A percentile compares a stretch with the other conserved stretches of the same genome.
Evolutionary conservation across 2,113 vertebrate genomes (phyloP).

Genomic region (Nanorana parkeri): DNA sequence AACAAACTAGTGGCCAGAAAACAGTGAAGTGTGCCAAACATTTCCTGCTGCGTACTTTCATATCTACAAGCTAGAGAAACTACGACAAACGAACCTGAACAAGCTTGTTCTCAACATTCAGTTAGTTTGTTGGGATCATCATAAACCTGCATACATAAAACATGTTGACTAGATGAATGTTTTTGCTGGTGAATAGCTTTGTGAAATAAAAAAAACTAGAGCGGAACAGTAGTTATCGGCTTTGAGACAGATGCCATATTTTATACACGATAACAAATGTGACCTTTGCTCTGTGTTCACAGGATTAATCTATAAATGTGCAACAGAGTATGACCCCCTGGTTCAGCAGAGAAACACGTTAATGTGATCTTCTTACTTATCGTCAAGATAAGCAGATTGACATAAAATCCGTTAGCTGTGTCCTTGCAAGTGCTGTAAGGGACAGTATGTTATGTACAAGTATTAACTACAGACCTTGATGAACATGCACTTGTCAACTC

Average conservation of each 20-base stretch:
- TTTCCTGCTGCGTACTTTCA: too few relatives aligned
- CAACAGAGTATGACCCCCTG: slow-evolving; percentile 16
- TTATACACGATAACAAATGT: not conserved
- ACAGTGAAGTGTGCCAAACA: too few relatives aligned
- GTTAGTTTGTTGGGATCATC: too few relatives aligned
- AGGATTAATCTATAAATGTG: slow-evolving; percentile 48
- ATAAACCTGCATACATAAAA: not conserved
- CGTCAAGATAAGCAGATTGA: slow-evolving; percentile 36
- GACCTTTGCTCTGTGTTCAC: slow-evolving; percentile 47
- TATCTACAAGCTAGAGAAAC: too few relatives aligned
- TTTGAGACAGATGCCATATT: not conserved
- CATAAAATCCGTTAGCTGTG: not conserved
- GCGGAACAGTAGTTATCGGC: not conserved
- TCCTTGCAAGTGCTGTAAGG: not conserved
- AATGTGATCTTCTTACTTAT: slow-evolving; percentile 41
- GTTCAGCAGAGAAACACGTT: slow-evolving; percentile 41
- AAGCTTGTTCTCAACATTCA: too few relatives aligned
- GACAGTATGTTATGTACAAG: slow-evolving; percentile 33
- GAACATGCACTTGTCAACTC: not conserved
- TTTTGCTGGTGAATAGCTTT: not conserved
- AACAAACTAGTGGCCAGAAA: too few relatives aligned
- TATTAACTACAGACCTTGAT: not conserved
- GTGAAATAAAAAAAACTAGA: not conserved
- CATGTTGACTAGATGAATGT: not conserved
- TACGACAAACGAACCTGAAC: too few relatives aligned